A percentile compares a stretch with the other conserved stretches of the same genome.
Conservation (phyloP, 2,888 invertebrate genomes). For the Phragmatobia fuliginosa region DNA sequence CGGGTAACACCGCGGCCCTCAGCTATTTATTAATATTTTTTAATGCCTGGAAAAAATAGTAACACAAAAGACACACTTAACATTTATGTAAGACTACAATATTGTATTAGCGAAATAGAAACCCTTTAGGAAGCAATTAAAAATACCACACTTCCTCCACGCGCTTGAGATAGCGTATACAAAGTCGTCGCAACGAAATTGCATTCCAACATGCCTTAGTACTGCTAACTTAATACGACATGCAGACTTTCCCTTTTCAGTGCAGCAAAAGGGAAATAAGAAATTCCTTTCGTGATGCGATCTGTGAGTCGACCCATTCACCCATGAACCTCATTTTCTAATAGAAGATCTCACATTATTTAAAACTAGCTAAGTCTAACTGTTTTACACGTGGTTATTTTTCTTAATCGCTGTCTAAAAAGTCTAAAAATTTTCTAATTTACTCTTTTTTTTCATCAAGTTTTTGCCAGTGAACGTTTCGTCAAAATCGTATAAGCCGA, state of each 20-base stretch:
- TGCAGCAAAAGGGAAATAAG: conserved; percentile 45
- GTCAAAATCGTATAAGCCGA: too few relatives aligned
- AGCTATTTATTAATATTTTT: neutral
- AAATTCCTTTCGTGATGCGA: conserved; percentile 42
- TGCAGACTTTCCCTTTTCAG: conserved; percentile 51
- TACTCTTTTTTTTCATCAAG: too few relatives aligned
- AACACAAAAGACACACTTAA: conserved; percentile 9
- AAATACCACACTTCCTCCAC: conserved; percentile 32
- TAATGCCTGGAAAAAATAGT: too few relatives aligned
- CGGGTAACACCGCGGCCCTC: too few relatives aligned
- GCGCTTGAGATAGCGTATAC: conserved; percentile 30
- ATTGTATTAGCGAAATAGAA: conserved; percentile 26
- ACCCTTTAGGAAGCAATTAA: conserved; percentile 32
- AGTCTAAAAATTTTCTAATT: too few relatives aligned
- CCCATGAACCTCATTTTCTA: conserved; percentile 67
- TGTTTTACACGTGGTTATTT: too few relatives aligned
- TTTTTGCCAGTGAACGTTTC: too few relatives aligned
- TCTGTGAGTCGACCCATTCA: conserved; percentile 51
- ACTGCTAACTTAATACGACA: conserved; percentile 21
- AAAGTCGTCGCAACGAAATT: conserved; percentile 33
- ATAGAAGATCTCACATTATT: conserved; percentile 53
- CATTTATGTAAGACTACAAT: conserved; percentile 11
- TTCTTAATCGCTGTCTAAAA: too few relatives aligned
- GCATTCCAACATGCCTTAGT: conserved; percentile 27
- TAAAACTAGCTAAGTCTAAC: too few relatives aligned